Evolutionary conservation across 2,113 vertebrate genomes (phyloP).

Genomic region (Lagopus muta): DNA sequence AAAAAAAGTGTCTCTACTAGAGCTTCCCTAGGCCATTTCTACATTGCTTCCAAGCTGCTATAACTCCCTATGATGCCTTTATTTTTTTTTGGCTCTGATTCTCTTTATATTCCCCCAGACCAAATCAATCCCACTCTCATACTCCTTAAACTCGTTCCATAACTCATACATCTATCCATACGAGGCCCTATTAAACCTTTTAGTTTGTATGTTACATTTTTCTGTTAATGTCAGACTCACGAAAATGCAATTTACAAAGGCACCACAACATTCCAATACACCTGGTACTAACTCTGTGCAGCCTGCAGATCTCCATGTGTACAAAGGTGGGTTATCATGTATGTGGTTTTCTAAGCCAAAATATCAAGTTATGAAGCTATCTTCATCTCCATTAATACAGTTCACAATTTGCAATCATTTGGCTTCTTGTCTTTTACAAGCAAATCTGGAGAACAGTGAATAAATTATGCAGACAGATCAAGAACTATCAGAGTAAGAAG

Average conservation of each 20-base stretch:
- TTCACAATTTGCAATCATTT: neutral
- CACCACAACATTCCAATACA: neutral
- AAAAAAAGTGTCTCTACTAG: neutral
- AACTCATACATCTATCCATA: neutral
- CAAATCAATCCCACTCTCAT: neutral
- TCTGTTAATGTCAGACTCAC: neutral
- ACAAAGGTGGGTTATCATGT: neutral
- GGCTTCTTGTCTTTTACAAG: neutral
- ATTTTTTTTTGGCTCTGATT: neutral
- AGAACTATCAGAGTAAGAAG: neutral
- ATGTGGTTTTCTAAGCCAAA: neutral
- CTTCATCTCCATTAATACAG: neutral
- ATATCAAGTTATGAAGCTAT: neutral
- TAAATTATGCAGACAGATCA: neutral
- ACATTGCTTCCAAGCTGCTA: neutral
- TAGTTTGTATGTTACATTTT: neutral
- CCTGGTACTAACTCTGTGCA: neutral
- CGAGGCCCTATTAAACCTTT: neutral
- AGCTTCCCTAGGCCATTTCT: neutral
- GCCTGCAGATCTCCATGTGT: neutral
- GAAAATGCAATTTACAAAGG: neutral
- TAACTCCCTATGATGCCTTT: neutral
- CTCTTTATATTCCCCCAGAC: neutral
- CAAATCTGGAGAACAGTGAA: neutral
- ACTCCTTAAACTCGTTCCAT: fast-evolving